Evolutionary conservation across 2,113 vertebrate species (phyloP).

Genomic region (Ochotona princeps): DNA sequence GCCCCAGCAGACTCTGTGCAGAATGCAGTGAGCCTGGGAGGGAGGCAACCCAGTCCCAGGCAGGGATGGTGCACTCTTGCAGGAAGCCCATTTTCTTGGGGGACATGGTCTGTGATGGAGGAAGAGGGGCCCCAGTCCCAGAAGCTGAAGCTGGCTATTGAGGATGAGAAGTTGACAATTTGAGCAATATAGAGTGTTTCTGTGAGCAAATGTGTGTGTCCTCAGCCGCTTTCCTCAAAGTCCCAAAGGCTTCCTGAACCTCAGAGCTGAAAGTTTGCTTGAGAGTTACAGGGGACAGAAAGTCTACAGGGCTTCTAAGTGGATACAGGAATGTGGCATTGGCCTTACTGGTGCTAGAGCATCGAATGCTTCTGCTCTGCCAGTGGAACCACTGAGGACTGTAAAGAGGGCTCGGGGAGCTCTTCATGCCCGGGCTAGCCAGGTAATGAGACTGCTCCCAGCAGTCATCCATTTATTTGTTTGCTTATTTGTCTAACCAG

Average conservation of each 20-base stretch:
- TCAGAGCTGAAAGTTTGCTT: no score
- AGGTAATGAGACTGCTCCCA: accelerated
- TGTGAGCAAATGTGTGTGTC: neutral
- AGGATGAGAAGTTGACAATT: neutral
- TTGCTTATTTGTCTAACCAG: no score
- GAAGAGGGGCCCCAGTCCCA: neutral
- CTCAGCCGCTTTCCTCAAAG: neutral
- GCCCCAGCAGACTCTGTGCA: neutral
- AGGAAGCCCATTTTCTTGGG: no score
- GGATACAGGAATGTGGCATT: neutral
- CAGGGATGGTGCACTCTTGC: neutral
- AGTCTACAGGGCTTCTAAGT: no score
- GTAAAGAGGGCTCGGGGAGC: neutral
- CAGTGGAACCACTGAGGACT: accelerated
- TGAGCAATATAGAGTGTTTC: no score
- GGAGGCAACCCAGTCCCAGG: neutral
- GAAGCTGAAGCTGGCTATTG: neutral
- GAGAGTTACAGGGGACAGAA: neutral
- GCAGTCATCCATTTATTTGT: no score
- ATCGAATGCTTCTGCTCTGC: neutral
- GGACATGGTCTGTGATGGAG: neutral
- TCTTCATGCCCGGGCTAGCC: neutral
- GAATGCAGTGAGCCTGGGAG: no score
- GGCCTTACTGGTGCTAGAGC: accelerated
- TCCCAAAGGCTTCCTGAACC: neutral